phyloP scores from a whole-genome alignment of 2,113 vertebrate species.

The Chloropsis cyanopogon region DNA sequence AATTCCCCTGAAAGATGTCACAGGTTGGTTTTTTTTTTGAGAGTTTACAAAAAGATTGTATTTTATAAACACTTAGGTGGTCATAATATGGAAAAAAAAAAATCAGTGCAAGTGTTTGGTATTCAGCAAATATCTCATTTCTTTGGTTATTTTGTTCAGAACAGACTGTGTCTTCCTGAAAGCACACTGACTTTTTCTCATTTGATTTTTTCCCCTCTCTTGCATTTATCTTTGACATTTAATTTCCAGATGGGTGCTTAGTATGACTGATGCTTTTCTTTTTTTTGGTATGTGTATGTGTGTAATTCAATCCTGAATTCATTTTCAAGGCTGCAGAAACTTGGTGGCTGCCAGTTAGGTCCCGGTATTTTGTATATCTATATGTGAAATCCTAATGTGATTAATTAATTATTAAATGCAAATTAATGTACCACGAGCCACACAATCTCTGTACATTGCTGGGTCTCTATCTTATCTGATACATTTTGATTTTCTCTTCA shows the following conservation, averaged over 20 bases:
- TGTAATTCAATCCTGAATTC: constrained; percentile 50
- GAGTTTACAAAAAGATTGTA: neutral
- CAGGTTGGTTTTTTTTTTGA: neutral
- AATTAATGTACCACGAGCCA: neutral
- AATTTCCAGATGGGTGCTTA: constrained; percentile 70
- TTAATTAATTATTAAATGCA: neutral
- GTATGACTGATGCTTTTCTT: constrained; percentile 55
- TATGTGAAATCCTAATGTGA: neutral
- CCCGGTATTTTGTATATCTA: neutral
- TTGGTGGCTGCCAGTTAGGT: neutral
- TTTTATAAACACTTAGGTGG: neutral
- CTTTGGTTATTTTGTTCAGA: constrained; percentile 55
- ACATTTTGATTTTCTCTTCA: neutral
- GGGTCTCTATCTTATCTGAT: neutral
- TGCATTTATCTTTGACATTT: constrained; percentile 72
- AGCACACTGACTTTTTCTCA: constrained; percentile 54
- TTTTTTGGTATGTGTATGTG: neutral
- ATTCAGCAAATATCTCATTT: constrained; percentile 48
- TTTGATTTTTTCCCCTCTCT: constrained; percentile 28
- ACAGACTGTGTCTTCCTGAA: constrained; percentile 63
- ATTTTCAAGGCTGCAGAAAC: constrained; percentile 27
- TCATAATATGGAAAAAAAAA: neutral
- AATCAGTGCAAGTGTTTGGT: constrained; percentile 13
- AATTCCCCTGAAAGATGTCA: neutral
- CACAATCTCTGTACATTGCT: neutral